These are phyloP conservation scores for Prosopocoilus inquinatus DNA, from an alignment of 2,888 invertebrate species.

Conservation along the genomic window DNA sequence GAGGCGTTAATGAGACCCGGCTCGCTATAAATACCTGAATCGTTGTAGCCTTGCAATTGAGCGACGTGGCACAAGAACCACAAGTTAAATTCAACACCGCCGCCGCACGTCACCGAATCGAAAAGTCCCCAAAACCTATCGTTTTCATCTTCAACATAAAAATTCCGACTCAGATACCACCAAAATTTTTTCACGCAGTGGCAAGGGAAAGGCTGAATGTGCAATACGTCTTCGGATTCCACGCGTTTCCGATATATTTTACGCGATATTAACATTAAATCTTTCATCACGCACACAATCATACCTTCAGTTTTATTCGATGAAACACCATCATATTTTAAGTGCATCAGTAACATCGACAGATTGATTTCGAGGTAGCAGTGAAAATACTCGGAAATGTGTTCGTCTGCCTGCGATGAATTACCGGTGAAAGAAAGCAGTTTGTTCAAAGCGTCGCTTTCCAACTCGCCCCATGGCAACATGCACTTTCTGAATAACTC, in stretches of 20 bases:
- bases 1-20: conserved; percentile 33
- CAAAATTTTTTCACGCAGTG: conserved; percentile 39
- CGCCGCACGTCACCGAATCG: conserved; percentile 34
- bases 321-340: too few species aligned
- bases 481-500: conserved; percentile 21
- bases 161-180: conserved; percentile 35
- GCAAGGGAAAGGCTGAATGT: conserved; percentile 33
- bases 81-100: conserved; percentile 36
- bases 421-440: conserved; percentile 14
- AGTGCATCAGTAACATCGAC: conserved; percentile 14
- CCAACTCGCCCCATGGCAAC: conserved; percentile 20
- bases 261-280: conserved; percentile 34
- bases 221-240: conserved; percentile 2
- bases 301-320: conserved; percentile 19
- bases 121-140: conserved; percentile 41
- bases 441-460: conserved; percentile 17
- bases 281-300: conserved; percentile 30
- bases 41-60: conserved; percentile 26
- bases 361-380: conserved; percentile 25
- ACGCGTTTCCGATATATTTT: conserved; percentile 29
- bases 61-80: conserved; percentile 35
- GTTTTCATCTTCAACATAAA: conserved; percentile 28
- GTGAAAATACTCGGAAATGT: conserved; percentile 29
- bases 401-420: conserved; percentile 12
- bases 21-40: conserved; percentile 19